phyloP scores from a whole-genome alignment of 2,797 vertebrate species.

The Pipistrellus pygmaeus region DNA sequence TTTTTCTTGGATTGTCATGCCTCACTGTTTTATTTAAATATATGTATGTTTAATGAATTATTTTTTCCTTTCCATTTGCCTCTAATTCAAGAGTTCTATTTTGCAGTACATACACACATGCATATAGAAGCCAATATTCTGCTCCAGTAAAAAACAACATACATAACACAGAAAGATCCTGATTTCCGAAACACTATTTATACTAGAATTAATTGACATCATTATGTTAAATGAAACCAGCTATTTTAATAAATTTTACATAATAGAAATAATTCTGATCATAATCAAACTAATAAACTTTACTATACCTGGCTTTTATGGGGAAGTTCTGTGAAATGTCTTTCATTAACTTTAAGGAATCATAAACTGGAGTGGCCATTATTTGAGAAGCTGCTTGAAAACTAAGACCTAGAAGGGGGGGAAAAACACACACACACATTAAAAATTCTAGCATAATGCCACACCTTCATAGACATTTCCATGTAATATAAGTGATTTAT shows the following conservation, averaged over 20 bases:
- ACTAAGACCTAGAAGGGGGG: conserved; percentile 92
- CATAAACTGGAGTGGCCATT: conserved; percentile 92
- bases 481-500: conserved; percentile 5
- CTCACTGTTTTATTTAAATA: neutral
- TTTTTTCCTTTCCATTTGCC: conserved; percentile 23
- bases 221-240: conserved; percentile 47
- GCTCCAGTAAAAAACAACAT: neutral
- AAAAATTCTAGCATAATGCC: neutral
- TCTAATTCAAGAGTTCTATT: conserved; percentile 12
- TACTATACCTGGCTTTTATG: conserved; percentile 94
- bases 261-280: conserved; percentile 39
- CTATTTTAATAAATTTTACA: conserved; percentile 48
- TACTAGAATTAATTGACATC: conserved; percentile 61
- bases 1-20: neutral
- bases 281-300: conserved; percentile 59
- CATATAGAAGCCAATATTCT: neutral
- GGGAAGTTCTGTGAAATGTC: conserved; percentile 98
- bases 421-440: neutral
- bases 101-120: neutral
- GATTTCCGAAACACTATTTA: neutral
- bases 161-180: neutral
- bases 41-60: neutral
- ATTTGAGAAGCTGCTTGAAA: conserved; percentile 96
- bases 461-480: neutral
- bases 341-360: conserved; percentile 95